Base-by-base conservation (phyloP, 2,113 vertebrate genomes). In the Entelurus aequoreus region DNA sequence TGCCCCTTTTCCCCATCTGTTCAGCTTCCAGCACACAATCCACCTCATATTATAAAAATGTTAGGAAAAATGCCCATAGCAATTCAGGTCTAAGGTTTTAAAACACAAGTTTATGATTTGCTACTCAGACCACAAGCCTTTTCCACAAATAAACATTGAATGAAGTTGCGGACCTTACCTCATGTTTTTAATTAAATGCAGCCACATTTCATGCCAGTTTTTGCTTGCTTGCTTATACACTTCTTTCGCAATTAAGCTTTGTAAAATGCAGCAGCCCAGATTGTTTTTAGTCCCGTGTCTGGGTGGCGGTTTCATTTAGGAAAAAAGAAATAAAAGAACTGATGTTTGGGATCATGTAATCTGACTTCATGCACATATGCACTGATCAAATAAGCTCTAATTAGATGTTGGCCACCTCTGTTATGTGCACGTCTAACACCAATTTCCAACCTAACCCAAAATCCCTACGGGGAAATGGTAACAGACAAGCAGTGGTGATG, bases 1-100 rank as follows among this genome's bases (percentile, higher is more conserved):
- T 79, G 69, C 63, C 76, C 69, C 54, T 70, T 71, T 69, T 75
- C 81, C 77, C 79, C 74, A 69, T 62, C 40, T 48, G 58, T 79
- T 62, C 40, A 13, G 19, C 66, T 65, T 69, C 65, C 79, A 80
- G 63, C 35, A 44, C 36, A 53, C 64, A 74, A 68, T 78, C 53
- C 61, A 54, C 54, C 61, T 61, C 65, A 58, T 62, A 69, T 75
- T 77, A 53, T 44, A 6, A 37, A 62, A 63, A 69, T 8, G 12
- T 65, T 50, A 40, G 36, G 56, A 0, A 6, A 70, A 59, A 77
- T 79, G 76, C 66, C 68, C 71, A 57, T 54, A 49, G 57, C 48
- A 67, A 50, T 72, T 67, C 63, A 54, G 42, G 72, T 67, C 44
- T 68, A 53, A 61, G 53, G 42, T 66, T 69, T 28, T 40, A 71